Conservation (phyloP, 2,113 vertebrate species). For the Brachirus orientalis region DNA sequence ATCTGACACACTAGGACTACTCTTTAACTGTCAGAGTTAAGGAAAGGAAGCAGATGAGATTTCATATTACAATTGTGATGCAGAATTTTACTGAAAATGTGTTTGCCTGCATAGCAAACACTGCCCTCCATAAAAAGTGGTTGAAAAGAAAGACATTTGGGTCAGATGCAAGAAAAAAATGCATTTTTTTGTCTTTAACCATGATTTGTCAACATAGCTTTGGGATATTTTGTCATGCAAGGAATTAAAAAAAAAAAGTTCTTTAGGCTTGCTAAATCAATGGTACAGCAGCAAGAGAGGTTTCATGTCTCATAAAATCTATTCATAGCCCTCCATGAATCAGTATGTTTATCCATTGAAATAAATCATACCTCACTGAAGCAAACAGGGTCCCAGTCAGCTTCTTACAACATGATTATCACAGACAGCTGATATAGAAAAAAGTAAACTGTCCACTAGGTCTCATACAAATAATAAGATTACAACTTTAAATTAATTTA, state of each 20-base stretch:
- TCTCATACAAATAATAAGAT: slow-evolving; percentile 7
- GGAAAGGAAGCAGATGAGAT: background rate
- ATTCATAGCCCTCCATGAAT: slow-evolving; percentile 8
- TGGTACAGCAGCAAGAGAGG: background rate
- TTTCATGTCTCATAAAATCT: slow-evolving; percentile 19
- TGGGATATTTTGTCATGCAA: slow-evolving; percentile 1
- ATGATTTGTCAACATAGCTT: background rate
- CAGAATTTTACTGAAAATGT: slow-evolving; percentile 8
- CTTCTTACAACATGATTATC: slow-evolving; percentile 23
- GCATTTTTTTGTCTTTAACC: background rate
- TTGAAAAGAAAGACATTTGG: slow-evolving; percentile 8
- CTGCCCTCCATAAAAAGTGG: slow-evolving; percentile 12
- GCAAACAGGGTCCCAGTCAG: slow-evolving; percentile 10
- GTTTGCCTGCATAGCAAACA: slow-evolving; percentile 12
- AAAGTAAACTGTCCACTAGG: background rate
- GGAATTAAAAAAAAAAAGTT: background rate
- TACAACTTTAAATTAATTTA: background rate
- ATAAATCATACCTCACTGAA: slow-evolving; percentile 20
- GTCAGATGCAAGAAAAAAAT: background rate
- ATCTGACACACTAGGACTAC: background rate
- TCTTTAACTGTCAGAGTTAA: slow-evolving; percentile 27
- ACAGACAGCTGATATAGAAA: background rate
- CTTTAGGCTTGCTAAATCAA: slow-evolving; percentile 4
- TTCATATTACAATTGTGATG: slow-evolving; percentile 14
- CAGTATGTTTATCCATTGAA: slow-evolving; percentile 18